These are phyloP conservation scores for Epinephelus awoara DNA, from an alignment of 2,797 vertebrate species.

Conservation along the genomic window DNA sequence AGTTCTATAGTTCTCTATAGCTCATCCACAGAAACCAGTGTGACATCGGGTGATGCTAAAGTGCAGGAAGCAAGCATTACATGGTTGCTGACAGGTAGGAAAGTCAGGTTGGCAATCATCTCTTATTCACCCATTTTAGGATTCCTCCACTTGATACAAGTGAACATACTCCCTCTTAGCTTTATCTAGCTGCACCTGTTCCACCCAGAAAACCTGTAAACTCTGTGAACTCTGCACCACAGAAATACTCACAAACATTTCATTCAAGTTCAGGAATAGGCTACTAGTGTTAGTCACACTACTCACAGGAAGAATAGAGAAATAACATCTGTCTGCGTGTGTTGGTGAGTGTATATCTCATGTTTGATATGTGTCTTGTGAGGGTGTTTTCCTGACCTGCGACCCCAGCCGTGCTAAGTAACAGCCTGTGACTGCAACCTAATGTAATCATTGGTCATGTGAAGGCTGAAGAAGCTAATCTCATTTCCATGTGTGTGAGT, in stretches of 20 bases:
- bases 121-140: constrained; percentile 13
- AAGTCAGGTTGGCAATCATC: too few relatives aligned
- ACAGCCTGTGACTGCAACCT: constrained; percentile 66
- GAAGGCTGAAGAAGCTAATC: constrained; percentile 70
- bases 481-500: constrained; percentile 53
- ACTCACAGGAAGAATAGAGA: constrained; percentile 3
- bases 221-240: not conserved
- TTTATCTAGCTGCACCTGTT: not conserved
- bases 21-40: not conserved
- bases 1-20: too few relatives aligned
- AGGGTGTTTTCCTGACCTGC: constrained; percentile 71
- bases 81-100: too few relatives aligned
- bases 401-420: constrained; percentile 58
- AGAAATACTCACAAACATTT: not conserved
- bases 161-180: not conserved
- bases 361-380: constrained; percentile 70
- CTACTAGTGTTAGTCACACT: not conserved
- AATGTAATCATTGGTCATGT: constrained; percentile 78
- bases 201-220: not conserved
- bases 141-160: not conserved
- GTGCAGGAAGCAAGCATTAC: not conserved
- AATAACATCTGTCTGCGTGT: constrained; percentile 36
- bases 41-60: not conserved
- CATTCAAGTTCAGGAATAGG: constrained; percentile 16
- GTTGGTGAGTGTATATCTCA: constrained; percentile 20